These are phyloP conservation scores for Meriones psammophilus DNA, from an alignment of 2,797 vertebrate species.

Conservation along the genomic window DNA sequence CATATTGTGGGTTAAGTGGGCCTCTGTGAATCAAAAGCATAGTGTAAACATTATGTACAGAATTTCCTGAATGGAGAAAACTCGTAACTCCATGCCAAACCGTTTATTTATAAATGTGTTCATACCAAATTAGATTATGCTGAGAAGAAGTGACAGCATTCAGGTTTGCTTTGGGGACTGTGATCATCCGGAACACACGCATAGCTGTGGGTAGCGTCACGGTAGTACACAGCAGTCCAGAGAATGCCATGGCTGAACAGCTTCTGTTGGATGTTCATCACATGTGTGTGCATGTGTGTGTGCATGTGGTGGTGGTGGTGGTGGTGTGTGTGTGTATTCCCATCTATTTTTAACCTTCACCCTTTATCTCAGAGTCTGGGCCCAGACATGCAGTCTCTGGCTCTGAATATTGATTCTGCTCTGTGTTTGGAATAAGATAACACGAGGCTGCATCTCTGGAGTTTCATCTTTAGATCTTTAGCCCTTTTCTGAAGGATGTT, in stretches of 20 bases:
- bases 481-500: not conserved
- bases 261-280: not conserved
- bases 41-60: not conserved
- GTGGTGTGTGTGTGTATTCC: not conserved
- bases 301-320: not conserved
- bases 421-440: conserved; percentile 37
- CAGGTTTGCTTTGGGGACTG: not conserved
- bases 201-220: not conserved
- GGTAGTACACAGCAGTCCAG: not conserved
- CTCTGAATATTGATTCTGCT: not conserved
- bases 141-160: conserved; percentile 12
- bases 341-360: not conserved
- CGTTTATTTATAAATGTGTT: conserved; percentile 36
- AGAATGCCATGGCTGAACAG: fast-evolving
- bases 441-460: not conserved
- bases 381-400: not conserved
- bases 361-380: conserved; percentile 17
- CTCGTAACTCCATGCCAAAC: not conserved
- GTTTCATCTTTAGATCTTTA: not conserved
- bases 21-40: not conserved
- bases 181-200: not conserved
- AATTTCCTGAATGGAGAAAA: conserved; percentile 40
- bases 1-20: not conserved
- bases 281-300: not conserved
- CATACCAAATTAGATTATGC: not conserved